These are phyloP conservation scores for Galagoides demidoff DNA, from an alignment of 2,797 vertebrate genomes.

Conservation along the genomic window DNA sequence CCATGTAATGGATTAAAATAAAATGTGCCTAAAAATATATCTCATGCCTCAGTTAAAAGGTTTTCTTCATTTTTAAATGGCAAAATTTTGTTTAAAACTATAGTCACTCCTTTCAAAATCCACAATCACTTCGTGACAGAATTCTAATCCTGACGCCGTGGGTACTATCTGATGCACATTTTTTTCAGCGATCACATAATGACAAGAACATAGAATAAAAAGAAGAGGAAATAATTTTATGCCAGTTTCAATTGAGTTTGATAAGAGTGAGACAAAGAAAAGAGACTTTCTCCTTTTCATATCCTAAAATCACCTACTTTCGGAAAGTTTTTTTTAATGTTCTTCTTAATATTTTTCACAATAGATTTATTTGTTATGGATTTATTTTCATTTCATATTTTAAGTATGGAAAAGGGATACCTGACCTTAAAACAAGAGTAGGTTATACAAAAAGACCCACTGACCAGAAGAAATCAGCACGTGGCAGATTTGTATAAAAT, in stretches of 20 bases:
- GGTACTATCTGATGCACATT: not conserved
- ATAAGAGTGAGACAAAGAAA: constrained; percentile 62
- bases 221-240: not conserved
- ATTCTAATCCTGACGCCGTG: not conserved
- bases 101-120: not conserved
- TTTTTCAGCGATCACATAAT: not conserved
- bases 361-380: not conserved
- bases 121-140: not conserved
- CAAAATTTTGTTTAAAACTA: not conserved
- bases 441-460: constrained; percentile 47
- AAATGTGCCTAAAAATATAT: not conserved
- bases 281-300: not conserved
- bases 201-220: not conserved
- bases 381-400: constrained; percentile 42
- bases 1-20: not conserved
- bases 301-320: not conserved
- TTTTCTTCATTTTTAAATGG: not conserved
- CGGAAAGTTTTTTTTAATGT: not conserved
- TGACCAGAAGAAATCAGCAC: constrained; percentile 59
- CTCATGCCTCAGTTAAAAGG: not conserved
- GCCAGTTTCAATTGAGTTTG: not conserved
- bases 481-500: constrained; percentile 4
- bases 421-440: constrained; percentile 25
- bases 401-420: not conserved
- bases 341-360: constrained; percentile 1